Evolutionary conservation across 1,140 invertebrate species (phyloP), one percentile per base, ranked within the genome.

Genomic region (Pristionchus pacificus): DNA sequence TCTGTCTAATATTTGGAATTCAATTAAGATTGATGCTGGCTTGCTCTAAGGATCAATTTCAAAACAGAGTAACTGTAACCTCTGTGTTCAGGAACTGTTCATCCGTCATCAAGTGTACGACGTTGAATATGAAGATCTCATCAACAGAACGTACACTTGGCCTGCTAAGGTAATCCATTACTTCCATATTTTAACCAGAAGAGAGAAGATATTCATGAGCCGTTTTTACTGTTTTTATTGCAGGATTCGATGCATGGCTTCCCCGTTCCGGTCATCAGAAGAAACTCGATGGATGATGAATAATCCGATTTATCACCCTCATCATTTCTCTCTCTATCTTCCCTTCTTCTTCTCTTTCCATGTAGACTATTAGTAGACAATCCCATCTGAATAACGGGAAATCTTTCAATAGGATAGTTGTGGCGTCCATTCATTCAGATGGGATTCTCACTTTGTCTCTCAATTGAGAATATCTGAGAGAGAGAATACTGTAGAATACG

Each of bases 91-190:
- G 72, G 84, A 85, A 67, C 75, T 78, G 32, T 87, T 85, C 76
- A 85, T 89, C 32, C 77, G 85, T 13, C 77, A 77, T 3, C 79
- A 86, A 31, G 77, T 88, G 30, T 89, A 88, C 74, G 81, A 82
- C 70, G 86, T 87, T 19, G 84, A 85, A 27, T 89, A 89, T 74
- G 86, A 86, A 67, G 82, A 81, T 19, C 84, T 86, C 64, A 80
- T 87, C 58, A 87, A 86, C 15, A 78, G 84, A 24, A 81, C 81
- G 0, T 88, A 87, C 79, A 76, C 84, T 6, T 88, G 87, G 87
- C 87, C 87, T 14, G 67, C 70, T 63, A 60, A 79, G 14, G 38
- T n/a, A n/a, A n/a, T n/a, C n/a, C n/a, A n/a, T n/a, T n/a, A n/a
- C n/a, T n/a, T n/a, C n/a, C n/a, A n/a, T 49, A 49, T 19, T 6